Evolutionary conservation across 1,140 invertebrate species (phyloP), one percentile per base, ranked within the genome.

Genomic region (Metopolophium dirhodum): DNA sequence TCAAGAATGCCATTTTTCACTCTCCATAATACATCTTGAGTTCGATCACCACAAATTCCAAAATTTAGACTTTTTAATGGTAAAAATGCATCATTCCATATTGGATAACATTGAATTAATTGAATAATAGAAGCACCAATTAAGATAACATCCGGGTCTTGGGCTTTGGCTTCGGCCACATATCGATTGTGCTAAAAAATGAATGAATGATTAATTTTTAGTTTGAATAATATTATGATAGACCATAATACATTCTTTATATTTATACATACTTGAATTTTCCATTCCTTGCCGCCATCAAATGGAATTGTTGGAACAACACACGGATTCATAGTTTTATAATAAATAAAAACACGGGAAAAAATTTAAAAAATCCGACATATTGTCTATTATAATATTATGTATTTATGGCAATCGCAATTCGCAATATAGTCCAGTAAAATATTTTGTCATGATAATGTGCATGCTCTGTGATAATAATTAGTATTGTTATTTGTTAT

Each of bases 101-200:
- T 96, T 95, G 98, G 97, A 57, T 97, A 97, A 94, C 97, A 97
- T 94, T 97, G 96, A 94, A 98, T 95, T 57, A 97, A 96, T 95
- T 97, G 96, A 93, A 98, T 96, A 90, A 98, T 96, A 85, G 97
- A 98, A 95, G 99, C 98, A 18, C 98, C 98, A 86, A 99, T 96
- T 94, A 98, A 98, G 93, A 99, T 96, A n/a, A 99, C 97, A 95
- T 99, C 98, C 61, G 97, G 98, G 95, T 99, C 98, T 95, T 97
- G 97, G 94, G 98, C 97, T 95, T 97, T 97, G 22, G 97, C 97
- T 95, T 98, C 97, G 61, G 96, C 96, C 68, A 98, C 95, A 95
- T 98, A 98, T 93, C 97, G 96, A 94, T 97, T 96, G 95, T 98
- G 98, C 98, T 98, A 95, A 93, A 96, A 96, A 94, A 93, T 86